A percentile compares a stretch with the other conserved stretches of the same genome.
These are phyloP conservation scores for Coreius guichenoti DNA, from an alignment of 2,797 vertebrate genomes.

Conservation along the genomic window DNA sequence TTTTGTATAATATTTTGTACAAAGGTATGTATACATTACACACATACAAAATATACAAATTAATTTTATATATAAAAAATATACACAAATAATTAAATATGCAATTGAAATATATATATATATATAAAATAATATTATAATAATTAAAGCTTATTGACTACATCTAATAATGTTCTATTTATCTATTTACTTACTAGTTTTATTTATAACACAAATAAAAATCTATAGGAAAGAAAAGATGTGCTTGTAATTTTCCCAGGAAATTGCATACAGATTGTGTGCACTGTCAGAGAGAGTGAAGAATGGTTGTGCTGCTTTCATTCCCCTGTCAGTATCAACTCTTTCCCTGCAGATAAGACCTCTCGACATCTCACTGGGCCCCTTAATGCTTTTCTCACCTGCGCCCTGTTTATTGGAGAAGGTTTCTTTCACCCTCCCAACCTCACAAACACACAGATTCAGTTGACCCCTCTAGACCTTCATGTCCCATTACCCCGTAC, in stretches of 20 bases:
- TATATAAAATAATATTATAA: background rate
- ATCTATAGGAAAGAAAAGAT: conserved; percentile 12
- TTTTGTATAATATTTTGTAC: too few relatives aligned
- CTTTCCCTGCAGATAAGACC: conserved; percentile 28
- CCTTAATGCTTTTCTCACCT: conserved; percentile 59
- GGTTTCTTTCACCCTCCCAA: background rate
- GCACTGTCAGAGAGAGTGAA: conserved; percentile 47
- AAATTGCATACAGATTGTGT: background rate
- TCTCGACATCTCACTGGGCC: conserved; percentile 4
- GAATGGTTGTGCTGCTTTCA: conserved; percentile 64
- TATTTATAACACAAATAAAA: background rate
- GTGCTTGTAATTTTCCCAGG: conserved; percentile 21
- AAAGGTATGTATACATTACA: background rate
- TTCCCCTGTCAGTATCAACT: conserved; percentile 39
- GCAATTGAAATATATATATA: background rate
- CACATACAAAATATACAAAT: background rate
- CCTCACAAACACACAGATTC: background rate
- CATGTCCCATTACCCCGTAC: conserved; percentile 18
- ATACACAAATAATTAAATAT: background rate
- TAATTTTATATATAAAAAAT: background rate
- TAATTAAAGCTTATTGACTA: background rate
- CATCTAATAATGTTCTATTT: background rate
- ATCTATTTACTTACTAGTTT: background rate
- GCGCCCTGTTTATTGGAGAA: conserved; percentile 3
- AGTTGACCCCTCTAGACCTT: background rate